These are phyloP conservation scores for Ctena decussata DNA, from an alignment of 2,888 invertebrate species.

Conservation along the genomic window DNA sequence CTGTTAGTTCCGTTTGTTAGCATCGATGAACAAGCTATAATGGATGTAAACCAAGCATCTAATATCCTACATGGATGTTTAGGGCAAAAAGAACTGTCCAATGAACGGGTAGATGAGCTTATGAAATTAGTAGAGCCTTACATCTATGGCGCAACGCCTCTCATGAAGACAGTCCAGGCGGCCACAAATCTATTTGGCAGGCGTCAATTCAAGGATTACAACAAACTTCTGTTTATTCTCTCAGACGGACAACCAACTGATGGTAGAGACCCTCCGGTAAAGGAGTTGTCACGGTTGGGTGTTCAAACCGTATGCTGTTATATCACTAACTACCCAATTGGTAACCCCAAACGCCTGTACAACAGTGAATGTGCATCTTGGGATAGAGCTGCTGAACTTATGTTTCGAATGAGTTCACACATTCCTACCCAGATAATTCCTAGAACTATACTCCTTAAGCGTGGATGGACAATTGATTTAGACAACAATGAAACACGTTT, in stretches of 20 bases:
- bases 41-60: neutral
- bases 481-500: constrained; percentile 41
- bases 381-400: constrained; percentile 6
- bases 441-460: constrained; percentile 30
- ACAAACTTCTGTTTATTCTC: constrained; percentile 22
- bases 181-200: neutral
- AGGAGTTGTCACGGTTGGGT: neutral
- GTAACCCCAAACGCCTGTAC: neutral
- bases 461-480: constrained; percentile 38
- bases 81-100: neutral
- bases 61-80: neutral
- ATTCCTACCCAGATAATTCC: neutral
- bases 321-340: neutral
- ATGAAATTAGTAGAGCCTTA: neutral
- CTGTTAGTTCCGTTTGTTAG: neutral
- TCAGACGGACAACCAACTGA: constrained; percentile 22
- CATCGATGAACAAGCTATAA: neutral
- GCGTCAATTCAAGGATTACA: neutral
- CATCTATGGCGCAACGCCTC: constrained; percentile 17
- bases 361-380: neutral
- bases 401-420: constrained; percentile 6
- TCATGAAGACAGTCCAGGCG: neutral
- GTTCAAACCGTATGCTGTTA: constrained; percentile 15
- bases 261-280: no score
- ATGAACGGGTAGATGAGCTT: neutral